phyloP scores from a whole-genome alignment of 2,797 vertebrate genomes.

The Notoglanidium macrostoma region DNA sequence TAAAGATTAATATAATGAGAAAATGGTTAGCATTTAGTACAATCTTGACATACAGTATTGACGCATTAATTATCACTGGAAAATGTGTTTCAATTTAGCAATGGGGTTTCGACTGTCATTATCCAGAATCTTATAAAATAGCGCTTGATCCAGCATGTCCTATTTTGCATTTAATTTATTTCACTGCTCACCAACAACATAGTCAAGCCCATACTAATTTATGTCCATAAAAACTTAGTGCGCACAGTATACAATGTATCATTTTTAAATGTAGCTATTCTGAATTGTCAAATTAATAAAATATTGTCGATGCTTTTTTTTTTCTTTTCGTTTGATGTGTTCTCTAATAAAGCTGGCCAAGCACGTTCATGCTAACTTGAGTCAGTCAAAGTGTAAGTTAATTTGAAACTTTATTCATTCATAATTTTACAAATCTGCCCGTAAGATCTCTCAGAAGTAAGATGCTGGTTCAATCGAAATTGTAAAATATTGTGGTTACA shows the following conservation, averaged over 20 bases:
- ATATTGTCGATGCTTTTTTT: not conserved
- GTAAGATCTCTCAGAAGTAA: not conserved
- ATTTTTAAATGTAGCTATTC: no score
- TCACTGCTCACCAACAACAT: not conserved
- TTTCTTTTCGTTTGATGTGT: no score
- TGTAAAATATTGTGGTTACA: not conserved
- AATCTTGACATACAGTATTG: no score
- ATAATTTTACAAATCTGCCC: not conserved
- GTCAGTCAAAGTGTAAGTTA: no score
- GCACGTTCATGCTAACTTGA: no score
- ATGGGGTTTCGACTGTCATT: not conserved
- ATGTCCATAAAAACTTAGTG: not conserved
- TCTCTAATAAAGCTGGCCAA: not conserved
- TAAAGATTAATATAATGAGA: no score
- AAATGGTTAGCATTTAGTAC: no score
- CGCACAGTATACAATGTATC: no score
- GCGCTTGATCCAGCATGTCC: not conserved
- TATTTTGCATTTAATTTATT: not conserved
- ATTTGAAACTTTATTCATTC: not conserved
- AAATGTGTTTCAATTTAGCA: not conserved
- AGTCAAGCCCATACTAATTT: not conserved
- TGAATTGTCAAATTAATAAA: not conserved
- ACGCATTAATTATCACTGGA: not conserved
- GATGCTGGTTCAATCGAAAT: not conserved
- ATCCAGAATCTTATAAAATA: not conserved